Percentiles rank a stretch among this genome's conserved stretches.
Conservation (phyloP, 2,797 vertebrate genomes). For the Tiaroga cobitis region DNA sequence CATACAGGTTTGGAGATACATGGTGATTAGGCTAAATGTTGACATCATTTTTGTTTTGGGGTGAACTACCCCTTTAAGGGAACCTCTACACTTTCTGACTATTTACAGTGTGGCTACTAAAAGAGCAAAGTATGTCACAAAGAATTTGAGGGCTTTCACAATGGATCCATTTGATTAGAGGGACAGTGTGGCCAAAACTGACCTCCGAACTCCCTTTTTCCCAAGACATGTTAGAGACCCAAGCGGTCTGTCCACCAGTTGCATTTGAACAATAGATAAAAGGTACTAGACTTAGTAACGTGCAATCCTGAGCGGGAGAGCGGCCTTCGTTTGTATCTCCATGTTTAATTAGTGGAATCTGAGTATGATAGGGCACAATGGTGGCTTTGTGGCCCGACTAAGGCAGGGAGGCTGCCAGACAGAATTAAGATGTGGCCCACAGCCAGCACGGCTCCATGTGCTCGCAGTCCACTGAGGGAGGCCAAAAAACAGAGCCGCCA, state of each 20-base stretch:
- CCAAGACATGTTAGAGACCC: constrained; percentile 47
- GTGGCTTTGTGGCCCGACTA: constrained; percentile 84
- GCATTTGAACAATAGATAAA: constrained; percentile 54
- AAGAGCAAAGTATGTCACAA: constrained; percentile 26
- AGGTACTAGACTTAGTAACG: constrained; percentile 50
- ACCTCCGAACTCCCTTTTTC: constrained; percentile 45
- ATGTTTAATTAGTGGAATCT: constrained; percentile 84
- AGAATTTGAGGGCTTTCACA: constrained; percentile 44
- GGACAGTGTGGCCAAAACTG: constrained; percentile 46
- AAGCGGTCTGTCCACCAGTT: constrained; percentile 43
- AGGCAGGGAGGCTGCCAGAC: constrained; percentile 80
- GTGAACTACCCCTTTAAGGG: background rate
- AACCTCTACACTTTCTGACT: constrained; percentile 2
- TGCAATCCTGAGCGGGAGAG: constrained; percentile 55
- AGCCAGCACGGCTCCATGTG: constrained; percentile 76
- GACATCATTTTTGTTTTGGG: background rate
- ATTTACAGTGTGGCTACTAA: background rate
- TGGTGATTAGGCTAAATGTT: background rate
- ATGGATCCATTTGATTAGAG: constrained; percentile 56
- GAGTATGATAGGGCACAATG: constrained; percentile 82
- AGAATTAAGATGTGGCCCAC: constrained; percentile 83
- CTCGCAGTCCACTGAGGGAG: constrained; percentile 65
- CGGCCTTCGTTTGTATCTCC: constrained; percentile 74
- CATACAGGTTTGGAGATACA: background rate
- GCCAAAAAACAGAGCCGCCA: constrained; percentile 56